Conservation (phyloP, 2,888 invertebrate species). For the Auanema sp. region DNA sequence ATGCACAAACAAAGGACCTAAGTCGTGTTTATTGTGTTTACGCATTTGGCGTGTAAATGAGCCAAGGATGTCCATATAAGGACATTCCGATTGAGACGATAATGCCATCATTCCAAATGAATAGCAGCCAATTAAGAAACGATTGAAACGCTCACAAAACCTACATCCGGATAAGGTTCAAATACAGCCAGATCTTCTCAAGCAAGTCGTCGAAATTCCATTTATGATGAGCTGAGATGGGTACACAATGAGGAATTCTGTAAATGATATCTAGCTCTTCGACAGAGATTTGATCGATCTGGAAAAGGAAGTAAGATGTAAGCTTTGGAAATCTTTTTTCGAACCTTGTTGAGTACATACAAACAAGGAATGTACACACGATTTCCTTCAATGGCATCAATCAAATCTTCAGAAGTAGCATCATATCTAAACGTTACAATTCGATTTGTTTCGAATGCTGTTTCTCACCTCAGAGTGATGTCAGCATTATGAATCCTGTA, state of each 20-base stretch:
- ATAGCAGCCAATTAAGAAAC: not conserved
- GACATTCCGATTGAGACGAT: not conserved
- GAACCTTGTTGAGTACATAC: conserved; percentile 86
- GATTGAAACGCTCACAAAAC: conserved; percentile 58
- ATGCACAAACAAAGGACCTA: not conserved
- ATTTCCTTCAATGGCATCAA: conserved; percentile 97
- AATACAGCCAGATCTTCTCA: conserved; percentile 93
- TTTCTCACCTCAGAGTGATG: conserved; percentile 76
- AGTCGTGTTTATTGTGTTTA: too few relatives aligned
- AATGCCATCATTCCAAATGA: too few relatives aligned
- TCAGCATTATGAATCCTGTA: conserved; percentile 99
- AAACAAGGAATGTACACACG: conserved; percentile 97
- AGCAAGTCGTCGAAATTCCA: conserved; percentile 96
- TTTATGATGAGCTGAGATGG: conserved; percentile 97
- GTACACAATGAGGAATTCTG: conserved; percentile 97
- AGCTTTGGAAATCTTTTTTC: not conserved
- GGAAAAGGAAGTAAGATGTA: conserved; percentile 7
- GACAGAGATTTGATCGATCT: conserved; percentile 77
- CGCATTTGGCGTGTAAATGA: too few relatives aligned
- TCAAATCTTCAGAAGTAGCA: conserved; percentile 93
- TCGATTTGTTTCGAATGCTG: too few relatives aligned
- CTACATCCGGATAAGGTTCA: conserved; percentile 87
- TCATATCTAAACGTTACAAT: conserved; percentile 72
- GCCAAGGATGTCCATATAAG: not conserved
- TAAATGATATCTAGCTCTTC: conserved; percentile 91